Percentiles rank a stretch among this genome's conserved stretches.
These are phyloP conservation scores for Centroberyx gerrardi DNA, from an alignment of 2,797 vertebrate species.

Conservation along the genomic window DNA sequence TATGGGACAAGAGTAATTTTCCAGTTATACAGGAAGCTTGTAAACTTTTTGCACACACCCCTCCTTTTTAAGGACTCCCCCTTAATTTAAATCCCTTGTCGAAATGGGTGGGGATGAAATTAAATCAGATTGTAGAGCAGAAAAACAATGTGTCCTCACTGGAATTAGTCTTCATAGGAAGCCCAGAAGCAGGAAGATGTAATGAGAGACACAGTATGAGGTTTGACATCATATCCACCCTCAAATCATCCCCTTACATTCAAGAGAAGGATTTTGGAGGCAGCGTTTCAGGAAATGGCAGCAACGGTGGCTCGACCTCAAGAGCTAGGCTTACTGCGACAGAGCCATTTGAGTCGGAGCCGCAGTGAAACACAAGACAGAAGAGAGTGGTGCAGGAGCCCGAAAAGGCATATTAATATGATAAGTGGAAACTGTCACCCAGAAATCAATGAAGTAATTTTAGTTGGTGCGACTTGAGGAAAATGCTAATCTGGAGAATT, in stretches of 20 bases:
- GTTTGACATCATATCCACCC: slow-evolving; percentile 11
- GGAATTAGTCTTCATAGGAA: slow-evolving; percentile 2
- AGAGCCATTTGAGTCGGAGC: slow-evolving; percentile 17
- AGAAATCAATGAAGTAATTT: slow-evolving; percentile 19
- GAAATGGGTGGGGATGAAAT: neutral
- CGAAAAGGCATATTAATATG: neutral
- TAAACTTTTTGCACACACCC: neutral
- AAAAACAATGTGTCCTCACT: neutral
- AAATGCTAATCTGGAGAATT: neutral
- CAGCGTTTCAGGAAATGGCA: slow-evolving; percentile 23
- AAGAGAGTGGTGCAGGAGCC: slow-evolving; percentile 2
- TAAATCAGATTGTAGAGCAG: neutral
- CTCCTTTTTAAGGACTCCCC: neutral
- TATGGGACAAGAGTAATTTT: neutral
- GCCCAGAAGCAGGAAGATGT: slow-evolving; percentile 12
- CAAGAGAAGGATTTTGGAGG: slow-evolving; percentile 14
- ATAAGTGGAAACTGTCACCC: neutral
- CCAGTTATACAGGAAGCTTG: neutral
- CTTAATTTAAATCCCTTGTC: neutral
- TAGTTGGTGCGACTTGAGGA: slow-evolving; percentile 6
- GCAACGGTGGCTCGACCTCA: slow-evolving; percentile 18
- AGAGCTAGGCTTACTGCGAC: slow-evolving; percentile 19
- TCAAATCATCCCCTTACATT: neutral
- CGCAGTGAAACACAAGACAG: slow-evolving; percentile 23
- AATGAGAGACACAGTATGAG: slow-evolving; percentile 1